A percentile compares a stretch with the other conserved stretches of the same genome.
phyloP scores from a whole-genome alignment of 2,888 invertebrate genomes.

The Pyrochroa serraticornis region DNA sequence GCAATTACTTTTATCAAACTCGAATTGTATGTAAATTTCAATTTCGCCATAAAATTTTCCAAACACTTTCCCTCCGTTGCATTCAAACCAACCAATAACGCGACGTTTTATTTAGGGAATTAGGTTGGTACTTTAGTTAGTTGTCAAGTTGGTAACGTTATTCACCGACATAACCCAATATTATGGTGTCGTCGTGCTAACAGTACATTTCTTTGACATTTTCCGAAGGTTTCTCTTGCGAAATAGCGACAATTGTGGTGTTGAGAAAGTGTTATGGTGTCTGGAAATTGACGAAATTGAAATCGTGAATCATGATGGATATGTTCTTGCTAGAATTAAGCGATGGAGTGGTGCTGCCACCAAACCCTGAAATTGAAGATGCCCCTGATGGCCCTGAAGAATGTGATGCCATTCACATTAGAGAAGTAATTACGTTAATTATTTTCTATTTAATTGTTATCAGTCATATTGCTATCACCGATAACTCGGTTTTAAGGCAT shows the following conservation, averaged over 20 bases:
- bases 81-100: too few relatives aligned
- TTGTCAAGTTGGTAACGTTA: slow-evolving; percentile 30
- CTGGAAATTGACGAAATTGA: slow-evolving; percentile 15
- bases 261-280: slow-evolving; percentile 17
- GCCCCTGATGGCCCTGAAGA: too few relatives aligned
- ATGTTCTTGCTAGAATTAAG: slow-evolving; percentile 93
- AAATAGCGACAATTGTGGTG: background rate
- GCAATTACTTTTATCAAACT: too few relatives aligned
- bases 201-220: slow-evolving; percentile 1
- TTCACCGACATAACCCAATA: slow-evolving; percentile 42
- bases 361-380: too few relatives aligned
- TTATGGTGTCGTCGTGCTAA: slow-evolving; percentile 39
- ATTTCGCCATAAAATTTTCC: too few relatives aligned
- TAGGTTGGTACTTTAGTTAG: too few relatives aligned
- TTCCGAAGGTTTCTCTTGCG: background rate
- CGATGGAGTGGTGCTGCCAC: slow-evolving; percentile 68
- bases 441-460: background rate
- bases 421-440: slow-evolving; percentile 78
- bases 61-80: too few relatives aligned
- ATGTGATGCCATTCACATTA: slow-evolving; percentile 84
- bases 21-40: too few relatives aligned
- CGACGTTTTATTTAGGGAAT: too few relatives aligned
- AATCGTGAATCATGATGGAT: slow-evolving; percentile 87
- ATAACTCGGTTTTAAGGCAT: background rate
- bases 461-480: background rate